These are phyloP conservation scores for Musca vetustissima DNA, from an alignment of 1,140 invertebrate species.

Conservation along the genomic window DNA sequence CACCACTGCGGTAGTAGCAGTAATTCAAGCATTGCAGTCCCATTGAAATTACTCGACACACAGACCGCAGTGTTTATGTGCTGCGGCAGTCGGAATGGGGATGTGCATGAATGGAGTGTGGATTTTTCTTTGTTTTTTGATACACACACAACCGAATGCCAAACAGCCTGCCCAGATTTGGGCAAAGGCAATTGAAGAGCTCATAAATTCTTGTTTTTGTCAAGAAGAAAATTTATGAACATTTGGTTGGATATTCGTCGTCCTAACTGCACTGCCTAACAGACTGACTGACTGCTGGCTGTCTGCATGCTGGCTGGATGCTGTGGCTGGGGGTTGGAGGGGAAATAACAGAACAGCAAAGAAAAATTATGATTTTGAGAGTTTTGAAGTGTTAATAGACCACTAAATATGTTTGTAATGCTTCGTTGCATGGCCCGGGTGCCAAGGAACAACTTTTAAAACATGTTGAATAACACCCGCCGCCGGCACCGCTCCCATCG, in stretches of 20 bases:
- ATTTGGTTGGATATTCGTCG: not conserved
- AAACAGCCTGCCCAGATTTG: not conserved
- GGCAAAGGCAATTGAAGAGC: constrained; percentile 1
- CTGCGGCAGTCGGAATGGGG: not conserved
- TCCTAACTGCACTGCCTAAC: not conserved
- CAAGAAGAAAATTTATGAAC: too few species aligned
- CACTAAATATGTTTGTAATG: constrained; percentile 9
- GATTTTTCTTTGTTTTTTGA: too few species aligned
- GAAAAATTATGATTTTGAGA: constrained; percentile 1
- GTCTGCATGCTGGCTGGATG: not conserved
- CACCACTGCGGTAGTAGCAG: not conserved
- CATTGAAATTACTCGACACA: not conserved
- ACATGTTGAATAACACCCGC: not conserved
- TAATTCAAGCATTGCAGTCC: too few species aligned
- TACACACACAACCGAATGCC: not conserved
- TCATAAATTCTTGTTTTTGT: constrained; percentile 7
- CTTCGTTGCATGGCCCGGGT: not conserved
- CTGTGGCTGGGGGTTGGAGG: not conserved
- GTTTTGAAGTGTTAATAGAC: constrained; percentile 22
- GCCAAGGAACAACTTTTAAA: constrained; percentile 6
- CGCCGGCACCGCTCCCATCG: not conserved
- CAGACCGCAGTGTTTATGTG: not conserved
- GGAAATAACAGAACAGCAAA: not conserved
- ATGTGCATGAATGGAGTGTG: not conserved
- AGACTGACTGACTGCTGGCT: not conserved